Evolutionary conservation across 1,140 invertebrate genomes (phyloP).

Genomic region (Drosophila lacertosa): DNA sequence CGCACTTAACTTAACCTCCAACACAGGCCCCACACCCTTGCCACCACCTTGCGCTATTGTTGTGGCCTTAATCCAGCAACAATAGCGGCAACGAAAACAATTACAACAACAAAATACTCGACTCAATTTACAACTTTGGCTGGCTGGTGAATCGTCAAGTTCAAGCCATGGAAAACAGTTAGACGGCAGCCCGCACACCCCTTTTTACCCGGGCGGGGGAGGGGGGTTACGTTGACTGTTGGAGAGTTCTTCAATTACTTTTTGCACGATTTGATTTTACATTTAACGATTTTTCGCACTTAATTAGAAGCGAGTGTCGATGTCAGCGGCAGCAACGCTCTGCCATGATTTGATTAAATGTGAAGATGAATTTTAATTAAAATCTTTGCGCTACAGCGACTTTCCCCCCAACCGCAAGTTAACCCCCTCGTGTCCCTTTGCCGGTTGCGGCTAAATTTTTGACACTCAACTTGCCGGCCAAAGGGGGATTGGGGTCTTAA

Average conservation of each 20-base stretch:
- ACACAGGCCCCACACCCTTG: too few relatives aligned
- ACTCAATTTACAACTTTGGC: slow-evolving; percentile 64
- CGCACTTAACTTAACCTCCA: slow-evolving; percentile 29
- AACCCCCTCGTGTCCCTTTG: not conserved
- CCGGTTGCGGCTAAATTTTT: slow-evolving; percentile 55
- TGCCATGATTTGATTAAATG: slow-evolving; percentile 84
- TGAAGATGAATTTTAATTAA: slow-evolving; percentile 84
- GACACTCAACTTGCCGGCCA: slow-evolving; percentile 55
- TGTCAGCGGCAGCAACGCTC: slow-evolving; percentile 63
- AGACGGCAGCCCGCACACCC: not conserved
- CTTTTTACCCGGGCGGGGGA: not conserved
- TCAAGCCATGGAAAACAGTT: slow-evolving; percentile 22
- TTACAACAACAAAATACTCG: slow-evolving; percentile 39
- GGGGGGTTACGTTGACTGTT: too few relatives aligned
- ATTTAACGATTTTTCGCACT: slow-evolving; percentile 84
- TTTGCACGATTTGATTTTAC: slow-evolving; percentile 84
- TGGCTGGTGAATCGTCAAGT: slow-evolving; percentile 35
- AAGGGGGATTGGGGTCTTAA: slow-evolving; percentile 48
- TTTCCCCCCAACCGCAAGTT: too few relatives aligned
- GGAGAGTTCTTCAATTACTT: slow-evolving; percentile 69
- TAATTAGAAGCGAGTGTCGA: slow-evolving; percentile 83
- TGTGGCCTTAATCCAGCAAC: slow-evolving; percentile 74
- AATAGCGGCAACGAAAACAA: slow-evolving; percentile 54
- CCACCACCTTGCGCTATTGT: slow-evolving; percentile 36
- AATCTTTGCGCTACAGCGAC: slow-evolving; percentile 59